Evolutionary conservation across 2,888 invertebrate genomes (phyloP).

Genomic region (Clivina fossor): DNA sequence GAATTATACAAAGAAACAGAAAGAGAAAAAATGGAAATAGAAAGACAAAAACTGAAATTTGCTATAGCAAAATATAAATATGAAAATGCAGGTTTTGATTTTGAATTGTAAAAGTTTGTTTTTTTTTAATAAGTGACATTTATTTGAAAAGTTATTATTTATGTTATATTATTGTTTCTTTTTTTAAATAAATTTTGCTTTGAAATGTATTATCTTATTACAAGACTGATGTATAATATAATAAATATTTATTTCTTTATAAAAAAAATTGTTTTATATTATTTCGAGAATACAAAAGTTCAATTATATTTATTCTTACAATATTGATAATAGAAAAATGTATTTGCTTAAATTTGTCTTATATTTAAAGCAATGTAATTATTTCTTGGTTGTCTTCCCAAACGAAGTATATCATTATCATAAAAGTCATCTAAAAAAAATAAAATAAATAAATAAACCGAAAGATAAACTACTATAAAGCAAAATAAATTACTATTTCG

Average conservation of each 20-base stretch:
- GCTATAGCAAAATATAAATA: constrained; percentile 6
- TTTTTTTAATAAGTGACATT: neutral
- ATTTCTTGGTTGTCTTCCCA: constrained; percentile 1
- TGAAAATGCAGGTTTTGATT: neutral
- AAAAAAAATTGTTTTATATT: no score
- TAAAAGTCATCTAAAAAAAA: no score
- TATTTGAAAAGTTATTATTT: neutral
- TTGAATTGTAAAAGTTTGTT: neutral
- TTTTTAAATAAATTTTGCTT: no score
- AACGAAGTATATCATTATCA: constrained; percentile 8
- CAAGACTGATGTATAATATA: no score
- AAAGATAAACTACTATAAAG: no score
- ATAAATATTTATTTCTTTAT: no score
- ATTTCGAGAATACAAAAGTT: no score
- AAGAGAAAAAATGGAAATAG: constrained; percentile 2
- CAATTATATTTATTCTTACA: no score
- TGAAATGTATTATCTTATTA: neutral
- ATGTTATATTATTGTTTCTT: neutral
- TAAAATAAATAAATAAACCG: no score
- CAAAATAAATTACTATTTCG: constrained; percentile 8
- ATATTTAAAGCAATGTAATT: no score
- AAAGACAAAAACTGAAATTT: constrained; percentile 5
- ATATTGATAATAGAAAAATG: no score
- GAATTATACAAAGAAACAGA: constrained; percentile 7
- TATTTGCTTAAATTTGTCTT: no score